These are phyloP conservation scores for Exaiptasia diaphana DNA, from an alignment of 64 coral and sea anemone species.

Conservation along the genomic window DNA sequence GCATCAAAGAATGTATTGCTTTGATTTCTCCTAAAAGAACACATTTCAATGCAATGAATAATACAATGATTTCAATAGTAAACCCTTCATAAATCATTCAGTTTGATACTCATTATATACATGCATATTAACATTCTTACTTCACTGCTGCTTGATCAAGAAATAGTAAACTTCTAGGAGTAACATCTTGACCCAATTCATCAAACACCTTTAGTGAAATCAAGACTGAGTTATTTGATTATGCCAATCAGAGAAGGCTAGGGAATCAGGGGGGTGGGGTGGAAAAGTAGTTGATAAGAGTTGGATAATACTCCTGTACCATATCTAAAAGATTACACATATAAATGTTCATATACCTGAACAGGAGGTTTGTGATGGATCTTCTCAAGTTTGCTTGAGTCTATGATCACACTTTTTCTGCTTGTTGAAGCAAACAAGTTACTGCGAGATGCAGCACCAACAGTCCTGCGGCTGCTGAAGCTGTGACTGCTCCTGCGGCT, in stretches of 20 bases:
- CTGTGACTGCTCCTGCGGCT: constrained; percentile 96
- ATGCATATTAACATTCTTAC: constrained; percentile 39
- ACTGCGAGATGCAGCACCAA: constrained; percentile 67
- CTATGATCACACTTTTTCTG: constrained; percentile 82
- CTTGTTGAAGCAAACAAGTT: constrained; percentile 91
- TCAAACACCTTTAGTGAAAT: constrained; percentile 70
- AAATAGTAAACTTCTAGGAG: constrained; percentile 69
- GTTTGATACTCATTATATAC: not conserved
- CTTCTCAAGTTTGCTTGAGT: constrained; percentile 74
- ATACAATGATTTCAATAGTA: not conserved
- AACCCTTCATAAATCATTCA: not conserved
- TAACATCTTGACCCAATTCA: constrained; percentile 92
- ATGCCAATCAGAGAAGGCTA: no score
- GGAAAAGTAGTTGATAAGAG: no score
- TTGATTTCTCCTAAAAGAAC: constrained; percentile 69
- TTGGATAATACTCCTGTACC: no score
- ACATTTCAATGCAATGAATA: not conserved
- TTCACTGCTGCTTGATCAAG: constrained; percentile 85
- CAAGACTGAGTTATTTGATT: not conserved
- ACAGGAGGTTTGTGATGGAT: constrained; percentile 64
- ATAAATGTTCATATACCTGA: constrained; percentile 58
- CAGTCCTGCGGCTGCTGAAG: constrained; percentile 70
- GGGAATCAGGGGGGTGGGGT: no score
- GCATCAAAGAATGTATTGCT: constrained; percentile 77
- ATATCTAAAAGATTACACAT: no score